Evolutionary conservation across 2,888 invertebrate genomes (phyloP).

Genomic region (Norana najaformis): DNA sequence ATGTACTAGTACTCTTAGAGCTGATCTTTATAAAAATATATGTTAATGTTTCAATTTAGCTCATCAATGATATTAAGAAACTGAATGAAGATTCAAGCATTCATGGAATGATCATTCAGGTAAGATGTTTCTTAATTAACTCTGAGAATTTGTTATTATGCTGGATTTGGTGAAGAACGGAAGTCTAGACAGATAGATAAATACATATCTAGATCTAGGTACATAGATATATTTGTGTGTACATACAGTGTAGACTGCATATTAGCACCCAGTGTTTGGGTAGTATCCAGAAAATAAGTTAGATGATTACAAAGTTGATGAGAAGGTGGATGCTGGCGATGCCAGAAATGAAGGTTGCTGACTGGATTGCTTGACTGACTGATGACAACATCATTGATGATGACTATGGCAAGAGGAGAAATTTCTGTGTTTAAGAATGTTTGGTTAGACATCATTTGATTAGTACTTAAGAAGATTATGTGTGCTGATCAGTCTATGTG

Average conservation of each 20-base stretch:
- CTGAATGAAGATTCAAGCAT: slow-evolving; percentile 82
- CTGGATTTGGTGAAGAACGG: background rate
- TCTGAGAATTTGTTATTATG: background rate
- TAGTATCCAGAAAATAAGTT: too few species aligned
- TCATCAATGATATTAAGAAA: slow-evolving; percentile 65
- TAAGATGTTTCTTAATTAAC: slow-evolving; percentile 38
- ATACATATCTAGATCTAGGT: too few species aligned
- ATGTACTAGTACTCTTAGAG: background rate
- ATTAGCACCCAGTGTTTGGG: too few species aligned
- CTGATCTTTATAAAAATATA: background rate
- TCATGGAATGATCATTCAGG: slow-evolving; percentile 93
- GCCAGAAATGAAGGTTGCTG: background rate
- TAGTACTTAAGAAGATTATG: background rate
- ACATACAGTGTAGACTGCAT: too few species aligned
- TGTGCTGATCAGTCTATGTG: background rate
- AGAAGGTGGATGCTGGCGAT: too few species aligned
- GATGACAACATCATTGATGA: too few species aligned
- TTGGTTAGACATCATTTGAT: background rate
- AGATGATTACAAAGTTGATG: too few species aligned
- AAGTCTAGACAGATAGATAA: too few species aligned
- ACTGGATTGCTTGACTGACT: background rate
- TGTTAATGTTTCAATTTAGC: slow-evolving; percentile 25
- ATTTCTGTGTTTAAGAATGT: background rate
- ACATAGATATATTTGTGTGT: too few species aligned
- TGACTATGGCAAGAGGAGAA: background rate